phyloP scores from a whole-genome alignment of 2,113 vertebrate genomes.

The Lagopus leucura region DNA sequence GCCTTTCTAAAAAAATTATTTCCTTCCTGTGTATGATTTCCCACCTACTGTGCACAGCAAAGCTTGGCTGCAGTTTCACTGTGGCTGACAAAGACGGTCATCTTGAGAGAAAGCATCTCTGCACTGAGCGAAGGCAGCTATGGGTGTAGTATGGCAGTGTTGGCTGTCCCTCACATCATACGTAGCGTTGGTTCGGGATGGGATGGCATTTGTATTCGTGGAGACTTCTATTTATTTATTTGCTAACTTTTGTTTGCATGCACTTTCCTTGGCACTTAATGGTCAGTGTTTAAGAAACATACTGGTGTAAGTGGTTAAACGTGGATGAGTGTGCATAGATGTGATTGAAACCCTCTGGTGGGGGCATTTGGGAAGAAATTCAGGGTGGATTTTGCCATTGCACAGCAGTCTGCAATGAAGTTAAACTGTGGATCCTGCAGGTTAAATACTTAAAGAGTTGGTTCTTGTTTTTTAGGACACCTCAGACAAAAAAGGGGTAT shows the following conservation, averaged over 20 bases:
- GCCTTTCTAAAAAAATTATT: neutral
- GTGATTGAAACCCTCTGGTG: neutral
- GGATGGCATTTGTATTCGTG: neutral
- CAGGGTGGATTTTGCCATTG: neutral
- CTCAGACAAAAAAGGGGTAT: neutral
- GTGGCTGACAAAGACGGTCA: neutral
- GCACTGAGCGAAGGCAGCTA: neutral
- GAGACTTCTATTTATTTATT: neutral
- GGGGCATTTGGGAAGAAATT: neutral
- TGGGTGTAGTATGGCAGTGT: rapidly evolving
- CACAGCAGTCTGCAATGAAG: neutral
- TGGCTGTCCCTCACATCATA: neutral
- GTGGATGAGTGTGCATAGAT: neutral
- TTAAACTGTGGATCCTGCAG: neutral
- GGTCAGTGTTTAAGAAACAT: neutral
- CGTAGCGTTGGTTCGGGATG: neutral
- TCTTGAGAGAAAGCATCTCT: neutral
- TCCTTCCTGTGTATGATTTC: neutral
- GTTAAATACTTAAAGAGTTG: neutral
- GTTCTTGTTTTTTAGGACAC: neutral
- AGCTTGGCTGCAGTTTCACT: neutral
- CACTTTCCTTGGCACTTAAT: neutral
- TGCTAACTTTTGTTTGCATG: neutral
- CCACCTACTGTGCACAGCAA: neutral
- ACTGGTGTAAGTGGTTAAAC: neutral